Conservation (phyloP, 1,140 invertebrate genomes). For the Drosophila obscura region DNA sequence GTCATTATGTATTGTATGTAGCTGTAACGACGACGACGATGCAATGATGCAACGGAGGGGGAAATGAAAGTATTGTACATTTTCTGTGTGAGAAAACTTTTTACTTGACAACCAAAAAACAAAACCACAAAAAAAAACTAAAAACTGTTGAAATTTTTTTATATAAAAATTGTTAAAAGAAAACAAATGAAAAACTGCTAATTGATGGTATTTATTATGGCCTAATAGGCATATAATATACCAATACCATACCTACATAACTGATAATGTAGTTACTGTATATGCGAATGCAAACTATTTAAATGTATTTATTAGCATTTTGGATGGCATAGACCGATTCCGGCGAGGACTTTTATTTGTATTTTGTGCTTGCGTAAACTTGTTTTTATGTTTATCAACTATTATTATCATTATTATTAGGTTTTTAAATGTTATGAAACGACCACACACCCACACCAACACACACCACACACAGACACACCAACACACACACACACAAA, state of each 20-base stretch:
- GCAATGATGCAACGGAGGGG: conserved; percentile 46
- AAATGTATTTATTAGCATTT: conserved; percentile 79
- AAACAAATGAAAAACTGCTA: conserved; percentile 61
- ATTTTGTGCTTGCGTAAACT: conserved; percentile 69
- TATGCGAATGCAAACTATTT: conserved; percentile 55
- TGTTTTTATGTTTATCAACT: conserved; percentile 75
- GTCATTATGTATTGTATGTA: conserved; percentile 39
- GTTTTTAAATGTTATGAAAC: conserved; percentile 72
- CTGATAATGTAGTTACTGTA: conserved; percentile 19
- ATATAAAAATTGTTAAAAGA: conserved; percentile 75
- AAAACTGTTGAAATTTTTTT: conserved; percentile 80
- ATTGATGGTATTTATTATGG: conserved; percentile 77
- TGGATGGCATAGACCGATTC: conserved; percentile 61
- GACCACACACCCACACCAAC: conserved; percentile 48
- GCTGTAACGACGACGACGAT: conserved; percentile 54
- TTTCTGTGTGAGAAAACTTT: conserved; percentile 76
- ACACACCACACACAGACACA: conserved; percentile 33
- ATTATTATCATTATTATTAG: conserved; percentile 68
- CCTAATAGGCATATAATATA: conserved; percentile 35
- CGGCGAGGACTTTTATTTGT: conserved; percentile 56
- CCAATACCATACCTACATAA: conserved; percentile 19
- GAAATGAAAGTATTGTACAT: conserved; percentile 75
- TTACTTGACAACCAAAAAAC: conserved; percentile 76
- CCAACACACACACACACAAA: conserved; percentile 34
- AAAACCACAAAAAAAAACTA: conserved; percentile 50